These are phyloP conservation scores for Pasiphila rectangulata DNA, from an alignment of 2,888 invertebrate species.

Conservation along the genomic window DNA sequence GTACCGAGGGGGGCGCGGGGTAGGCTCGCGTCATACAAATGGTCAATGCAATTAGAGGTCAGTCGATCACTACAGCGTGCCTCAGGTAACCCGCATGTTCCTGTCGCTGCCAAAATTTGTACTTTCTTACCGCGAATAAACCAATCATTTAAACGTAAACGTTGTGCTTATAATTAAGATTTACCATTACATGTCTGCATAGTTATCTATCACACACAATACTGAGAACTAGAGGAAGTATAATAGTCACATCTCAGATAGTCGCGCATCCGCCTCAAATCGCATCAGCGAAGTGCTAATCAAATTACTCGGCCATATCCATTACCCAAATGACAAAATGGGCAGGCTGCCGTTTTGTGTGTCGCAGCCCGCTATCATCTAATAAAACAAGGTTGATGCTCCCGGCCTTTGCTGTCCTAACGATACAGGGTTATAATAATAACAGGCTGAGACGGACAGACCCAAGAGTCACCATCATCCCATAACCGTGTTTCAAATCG, in stretches of 20 bases:
- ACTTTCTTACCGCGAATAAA: too few relatives aligned
- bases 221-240: not conserved
- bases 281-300: constrained; percentile 28
- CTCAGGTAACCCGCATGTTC: too few relatives aligned
- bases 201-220: not conserved
- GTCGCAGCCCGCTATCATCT: constrained; percentile 39
- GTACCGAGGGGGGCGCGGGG: too few relatives aligned
- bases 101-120: too few relatives aligned
- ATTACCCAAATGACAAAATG: constrained; percentile 36
- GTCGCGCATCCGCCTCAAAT: constrained; percentile 29
- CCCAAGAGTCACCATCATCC: too few relatives aligned
- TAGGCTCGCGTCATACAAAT: too few relatives aligned
- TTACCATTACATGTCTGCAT: constrained; percentile 1
- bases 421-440: not conserved
- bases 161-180: too few relatives aligned
- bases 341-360: constrained; percentile 34
- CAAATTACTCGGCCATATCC: constrained; percentile 32
- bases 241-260: constrained; percentile 17
- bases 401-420: constrained; percentile 29
- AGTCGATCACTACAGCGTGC: too few relatives aligned
- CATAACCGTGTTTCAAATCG: not conserved
- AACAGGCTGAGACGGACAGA: not conserved
- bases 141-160: too few relatives aligned
- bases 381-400: constrained; percentile 48
- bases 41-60: too few relatives aligned